Evolutionary conservation across 2,797 vertebrate species (phyloP), one percentile per base, ranked within the genome.

Genomic region (Novumbra hubbsi): DNA sequence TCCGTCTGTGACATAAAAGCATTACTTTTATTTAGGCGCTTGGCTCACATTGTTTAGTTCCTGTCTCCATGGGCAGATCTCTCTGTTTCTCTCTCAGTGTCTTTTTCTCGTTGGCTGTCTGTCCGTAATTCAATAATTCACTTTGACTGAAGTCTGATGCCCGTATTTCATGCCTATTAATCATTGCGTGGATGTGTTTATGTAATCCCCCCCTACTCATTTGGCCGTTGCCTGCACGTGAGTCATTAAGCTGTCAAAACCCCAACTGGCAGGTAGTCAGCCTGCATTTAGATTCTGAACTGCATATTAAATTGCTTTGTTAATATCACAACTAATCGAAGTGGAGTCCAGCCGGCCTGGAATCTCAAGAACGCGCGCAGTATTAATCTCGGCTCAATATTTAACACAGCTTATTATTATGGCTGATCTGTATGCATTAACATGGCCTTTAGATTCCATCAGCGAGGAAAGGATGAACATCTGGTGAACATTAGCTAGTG

Each of bases 381-480:
- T 60, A 74, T 77, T 75, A 75, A 77, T 76, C 49, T 68, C 64
- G 38, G 64, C 45, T 73, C 34, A 79, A 70, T 83, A 74, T 81
- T 81, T 80, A 15, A 65, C 45, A 21, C 52, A 69, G 72, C 60
- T 52, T 77, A 70, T 64, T 78, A 68, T 71, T 64, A n/a, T 60
- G 32, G 2, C 50, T 76, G 28, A 64, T 78, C 67, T 66, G 63
- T 68, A 74, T 34, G 60, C 68, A 66, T 80, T 80, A 80, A 72
- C 68, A 74, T 73, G 74, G 78, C 60, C 65, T 71, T 70, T 50
- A 45, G 71, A 74, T 80, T 79, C 63, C 77, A 81, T 68, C 32
- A 38, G 70, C 65, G n/a, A 30, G 32, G 64, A 45, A 52, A 4
- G 49, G 68, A 34, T 11, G 52, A 2, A 8, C 38, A 9, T 5